Evolutionary conservation across 2,888 invertebrate species (phyloP), one percentile per base, ranked within the genome.

Genomic region (Chaetogeoica ovagalla): DNA sequence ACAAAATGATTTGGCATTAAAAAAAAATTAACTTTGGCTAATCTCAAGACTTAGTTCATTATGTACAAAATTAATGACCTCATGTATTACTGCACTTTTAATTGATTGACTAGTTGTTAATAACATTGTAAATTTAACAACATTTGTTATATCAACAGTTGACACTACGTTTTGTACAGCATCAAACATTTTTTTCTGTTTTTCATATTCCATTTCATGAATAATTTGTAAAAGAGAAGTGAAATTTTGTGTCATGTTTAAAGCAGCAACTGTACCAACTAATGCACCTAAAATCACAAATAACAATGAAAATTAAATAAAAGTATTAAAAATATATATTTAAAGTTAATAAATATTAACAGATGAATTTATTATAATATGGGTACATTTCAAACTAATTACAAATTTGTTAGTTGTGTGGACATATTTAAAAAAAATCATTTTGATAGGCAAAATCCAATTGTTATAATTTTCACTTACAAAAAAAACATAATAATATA

Each of bases 131-230:
- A 79, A 79, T 55, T 70, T 79, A 15, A 63, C 63, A 8, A 63
- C 70, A 55, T 79, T 70, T n/a, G 48, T 37, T 17, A 79, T 55
- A 57, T 79, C 62, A 57, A 79, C 55, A 15, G 70, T 39, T 55
- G 59, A 1, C 19, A 71, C 7, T 37, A 19, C 21, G 21, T 55
- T 70, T 70, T 79, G 70, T 37, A 79, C 55, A n/a, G 39, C 17
- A 23, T 79, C 77, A 39, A 71, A 62, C 43, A 79, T 17, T 70
- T 55, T 79, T 19, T 70, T 79, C 9, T 70, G 70, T 39, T 21
- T 39, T 39, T 71, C 63, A 79, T 79, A 79, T 57, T 79, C 63
- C 62, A 79, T 37, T 21, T 79, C 70, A 30, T 57, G 39, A 39
- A 79, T 63, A 55, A 79, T 13, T 70, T 79, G 37, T 55, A 70